Evolutionary conservation across 2,888 invertebrate genomes (phyloP), one percentile per base, ranked within the genome.

Genomic region (Noctua janthina): DNA sequence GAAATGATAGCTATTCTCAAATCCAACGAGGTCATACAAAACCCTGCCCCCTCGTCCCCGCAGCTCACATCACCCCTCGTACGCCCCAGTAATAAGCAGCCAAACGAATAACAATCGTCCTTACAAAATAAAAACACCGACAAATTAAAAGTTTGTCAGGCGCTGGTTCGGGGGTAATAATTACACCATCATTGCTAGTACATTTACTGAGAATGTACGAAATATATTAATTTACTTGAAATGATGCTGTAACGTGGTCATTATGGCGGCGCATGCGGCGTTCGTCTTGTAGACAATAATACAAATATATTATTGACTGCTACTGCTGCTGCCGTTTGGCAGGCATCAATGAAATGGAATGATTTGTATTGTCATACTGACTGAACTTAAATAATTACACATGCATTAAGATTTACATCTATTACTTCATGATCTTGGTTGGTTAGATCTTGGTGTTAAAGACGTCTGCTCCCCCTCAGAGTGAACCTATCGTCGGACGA

Each of bases 401-500:
- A 64, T 64, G 8, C 17, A 17, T 35, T 64, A 64, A 8, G 17
- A 35, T 64, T 64, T 64, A 35, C 35, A 62, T 7, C 7, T 54
- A 20, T 20, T 51, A 51, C 56, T 23, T 56, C 56, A n/a, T 56
- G 56, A n/a, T 56, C 56, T 56, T n/a, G 62, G 29, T 29, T 7
- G 7, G 29, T 29, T 29, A 29, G 46, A n/a, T 46, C 8, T 46
- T 15, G 15, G n/a, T n/a, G 17, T 46, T 68, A 68, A 68, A 1
- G 15, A 13, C 11, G 39, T n/a, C 46, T 68, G 43, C n/a, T 17
- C 15, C n/a, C n/a, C 46, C 39, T 7, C 92, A 97, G 97, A 82
- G 97, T 98, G 92, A 98, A 98, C 95, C 95, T 98, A 90, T 96
- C 97, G 29, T 94, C 97, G 80, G 97, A 98, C 83, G 98, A 98